phyloP scores from a whole-genome alignment of 2,888 invertebrate species.

The Nebria salina region DNA sequence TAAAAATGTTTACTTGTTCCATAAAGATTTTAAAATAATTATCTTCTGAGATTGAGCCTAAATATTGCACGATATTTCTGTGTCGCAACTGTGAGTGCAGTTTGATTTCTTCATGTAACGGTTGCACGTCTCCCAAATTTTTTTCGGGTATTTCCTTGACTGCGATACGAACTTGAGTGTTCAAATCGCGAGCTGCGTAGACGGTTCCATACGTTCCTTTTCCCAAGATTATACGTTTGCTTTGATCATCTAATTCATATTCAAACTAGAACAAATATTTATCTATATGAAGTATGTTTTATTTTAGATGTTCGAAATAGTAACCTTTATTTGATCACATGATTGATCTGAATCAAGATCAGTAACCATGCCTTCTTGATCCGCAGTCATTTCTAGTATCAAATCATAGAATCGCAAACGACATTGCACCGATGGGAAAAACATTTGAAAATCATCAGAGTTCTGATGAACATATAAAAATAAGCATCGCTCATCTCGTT shows the following conservation, averaged over 20 bases:
- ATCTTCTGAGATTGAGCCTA: constrained; percentile 89
- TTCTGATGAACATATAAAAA: constrained; percentile 98
- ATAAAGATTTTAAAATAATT: constrained; percentile 98
- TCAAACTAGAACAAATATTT: constrained; percentile 74
- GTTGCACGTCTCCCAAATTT: constrained; percentile 95
- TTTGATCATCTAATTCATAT: constrained; percentile 93
- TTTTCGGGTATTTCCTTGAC: constrained; percentile 98
- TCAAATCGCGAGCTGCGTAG: constrained; percentile 92
- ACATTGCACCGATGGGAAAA: constrained; percentile 89
- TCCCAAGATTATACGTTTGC: constrained; percentile 86
- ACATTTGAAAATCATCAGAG: constrained; percentile 98
- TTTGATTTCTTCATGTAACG: constrained; percentile 97
- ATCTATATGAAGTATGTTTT: not conserved
- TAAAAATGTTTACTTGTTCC: constrained; percentile 82
- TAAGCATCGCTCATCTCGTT: constrained; percentile 93
- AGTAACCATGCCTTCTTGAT: constrained; percentile 81
- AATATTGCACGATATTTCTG: constrained; percentile 90
- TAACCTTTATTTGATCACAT: constrained; percentile 78
- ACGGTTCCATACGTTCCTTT: constrained; percentile 97
- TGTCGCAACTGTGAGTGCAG: constrained; percentile 95
- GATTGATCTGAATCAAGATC: constrained; percentile 79
- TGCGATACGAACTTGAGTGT: constrained; percentile 92
- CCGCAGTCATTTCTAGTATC: constrained; percentile 86
- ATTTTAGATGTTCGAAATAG: constrained; percentile 24
- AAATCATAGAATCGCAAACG: constrained; percentile 83